Percentiles rank a stretch among this genome's conserved stretches.
phyloP scores from a whole-genome alignment of 2,888 invertebrate species.

The Corbicula japonica region DNA sequence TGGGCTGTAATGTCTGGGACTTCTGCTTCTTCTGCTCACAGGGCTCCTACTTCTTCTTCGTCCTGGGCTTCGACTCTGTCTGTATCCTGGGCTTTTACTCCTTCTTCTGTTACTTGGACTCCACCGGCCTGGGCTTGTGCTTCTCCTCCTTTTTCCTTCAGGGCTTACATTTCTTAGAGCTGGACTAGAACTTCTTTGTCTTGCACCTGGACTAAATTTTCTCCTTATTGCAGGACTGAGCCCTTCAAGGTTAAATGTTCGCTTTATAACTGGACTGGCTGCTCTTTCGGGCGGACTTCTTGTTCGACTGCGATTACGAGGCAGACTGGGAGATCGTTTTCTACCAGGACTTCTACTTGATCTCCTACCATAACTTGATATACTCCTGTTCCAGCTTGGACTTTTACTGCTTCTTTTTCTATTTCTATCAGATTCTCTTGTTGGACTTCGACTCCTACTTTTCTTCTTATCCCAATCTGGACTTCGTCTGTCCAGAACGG shows the following conservation, averaged over 20 bases:
- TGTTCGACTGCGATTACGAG: slow-evolving; percentile 7
- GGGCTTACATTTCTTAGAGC: slow-evolving; percentile 21
- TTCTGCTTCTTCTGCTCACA: slow-evolving; percentile 17
- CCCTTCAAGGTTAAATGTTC: slow-evolving; percentile 43
- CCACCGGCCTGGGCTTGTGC: slow-evolving; percentile 1
- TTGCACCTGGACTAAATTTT: slow-evolving; percentile 21
- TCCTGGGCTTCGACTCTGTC: slow-evolving; percentile 39
- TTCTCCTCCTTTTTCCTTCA: slow-evolving; percentile 13
- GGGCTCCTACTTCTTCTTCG: slow-evolving; percentile 41
- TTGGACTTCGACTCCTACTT: slow-evolving; percentile 48
- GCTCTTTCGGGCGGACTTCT: slow-evolving; percentile 25
- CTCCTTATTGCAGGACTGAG: slow-evolving; percentile 37
- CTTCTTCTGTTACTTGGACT: slow-evolving; percentile 24
- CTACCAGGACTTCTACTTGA: slow-evolving; percentile 43
- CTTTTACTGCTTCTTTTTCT: slow-evolving; percentile 47
- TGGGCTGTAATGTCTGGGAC: slow-evolving; percentile 5
- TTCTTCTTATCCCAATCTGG: slow-evolving; percentile 57
- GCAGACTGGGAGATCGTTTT: slow-evolving; percentile 22
- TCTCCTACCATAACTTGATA: slow-evolving; percentile 33
- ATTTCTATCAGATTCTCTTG: slow-evolving; percentile 29
- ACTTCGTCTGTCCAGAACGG: slow-evolving; percentile 50
- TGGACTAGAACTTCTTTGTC: slow-evolving; percentile 44
- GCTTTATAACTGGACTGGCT: slow-evolving; percentile 36
- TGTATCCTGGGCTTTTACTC: slow-evolving; percentile 27
- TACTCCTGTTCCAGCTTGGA: slow-evolving; percentile 45